Base-by-base conservation (phyloP, 35 echinoderm and acorn worm genomes). In the Strongylocentrotus purpuratus region DNA sequence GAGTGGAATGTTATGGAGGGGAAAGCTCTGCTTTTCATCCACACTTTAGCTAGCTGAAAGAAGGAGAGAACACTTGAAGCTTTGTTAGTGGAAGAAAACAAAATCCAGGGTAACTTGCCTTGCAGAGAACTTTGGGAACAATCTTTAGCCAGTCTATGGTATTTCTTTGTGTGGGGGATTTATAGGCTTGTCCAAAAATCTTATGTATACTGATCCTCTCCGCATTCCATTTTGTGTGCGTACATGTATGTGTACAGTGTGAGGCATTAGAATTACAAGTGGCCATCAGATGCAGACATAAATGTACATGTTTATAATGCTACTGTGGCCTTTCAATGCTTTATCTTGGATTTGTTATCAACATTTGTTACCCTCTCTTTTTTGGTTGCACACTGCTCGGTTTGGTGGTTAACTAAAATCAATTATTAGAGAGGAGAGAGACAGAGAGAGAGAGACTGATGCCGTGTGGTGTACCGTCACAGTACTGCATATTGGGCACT, bases 101-200 rank as follows among this genome's bases (percentile, higher is more conserved):
- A 78, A 78, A 78, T 78, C 65, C 65, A 78, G 28, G 28, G 65
- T 7, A 78, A 78, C 65, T 28, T 6, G 65, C 65, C 65, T 28
- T 28, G 65, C n/a, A 78, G 65, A 78, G 28, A 78, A 78, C 65
- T 28, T n/a, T 78, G 65, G 22, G 3, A 22, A 22, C 20, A 28
- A 78, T 78, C 65, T 78, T 41, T 22, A 8, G 22, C 65, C 65
- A 78, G n/a, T 78, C 65, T 78, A 18, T 78, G 61, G 65, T 78
- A 78, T 78, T 78, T 78, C 65, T 78, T 78, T 78, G 65, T 78
- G 28, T 78, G 65, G 65, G 65, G 65, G 65, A 78, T 78, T 59
- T 59, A 59, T 59, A 28, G 15, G 10, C 50, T 78, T 7, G 65
- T 78, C 65, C 65, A 28, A 3, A 78, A 78, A 78, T 28, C 10